A percentile compares a stretch with the other conserved stretches of the same genome.
Evolutionary conservation across 2,113 vertebrate genomes (phyloP).

Genomic region (Cairina moschata): DNA sequence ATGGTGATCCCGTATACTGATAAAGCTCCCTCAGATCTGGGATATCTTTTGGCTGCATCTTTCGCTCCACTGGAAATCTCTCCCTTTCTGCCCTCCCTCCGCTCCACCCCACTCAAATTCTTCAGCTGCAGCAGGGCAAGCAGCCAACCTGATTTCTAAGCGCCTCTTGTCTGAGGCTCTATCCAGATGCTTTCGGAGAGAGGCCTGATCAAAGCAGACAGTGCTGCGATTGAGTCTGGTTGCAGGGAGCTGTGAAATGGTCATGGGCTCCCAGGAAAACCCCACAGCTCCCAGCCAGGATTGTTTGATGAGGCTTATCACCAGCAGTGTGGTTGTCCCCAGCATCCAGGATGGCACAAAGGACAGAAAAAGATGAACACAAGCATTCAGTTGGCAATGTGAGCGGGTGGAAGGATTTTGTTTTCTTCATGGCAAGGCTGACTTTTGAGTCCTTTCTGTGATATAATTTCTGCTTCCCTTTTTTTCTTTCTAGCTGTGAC

Average conservation of each 20-base stretch:
- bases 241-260: slow-evolving; percentile 53
- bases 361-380: not conserved
- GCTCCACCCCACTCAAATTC: not conserved
- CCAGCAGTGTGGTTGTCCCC: not conserved
- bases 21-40: not conserved
- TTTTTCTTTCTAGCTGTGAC: not conserved
- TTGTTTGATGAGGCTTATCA: slow-evolving; percentile 14
- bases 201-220: slow-evolving; percentile 71
- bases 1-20: not conserved
- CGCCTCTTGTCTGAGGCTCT: slow-evolving; percentile 68
- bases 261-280: slow-evolving; percentile 40
- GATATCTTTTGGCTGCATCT: not conserved
- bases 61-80: slow-evolving; percentile 3
- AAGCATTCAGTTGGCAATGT: not conserved
- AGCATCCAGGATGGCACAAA: not conserved
- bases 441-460: not conserved
- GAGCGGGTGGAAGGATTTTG: not conserved
- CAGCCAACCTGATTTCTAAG: slow-evolving; percentile 75
- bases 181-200: slow-evolving; percentile 60
- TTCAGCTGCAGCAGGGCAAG: slow-evolving; percentile 46
- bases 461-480: not conserved
- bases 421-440: not conserved
- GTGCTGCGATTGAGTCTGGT: slow-evolving; percentile 51
- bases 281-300: slow-evolving; percentile 38
- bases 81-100: not conserved